Evolutionary conservation across 2,113 vertebrate species (phyloP), one percentile per base, ranked within the genome.

Genomic region (Neolamprologus hecqui): DNA sequence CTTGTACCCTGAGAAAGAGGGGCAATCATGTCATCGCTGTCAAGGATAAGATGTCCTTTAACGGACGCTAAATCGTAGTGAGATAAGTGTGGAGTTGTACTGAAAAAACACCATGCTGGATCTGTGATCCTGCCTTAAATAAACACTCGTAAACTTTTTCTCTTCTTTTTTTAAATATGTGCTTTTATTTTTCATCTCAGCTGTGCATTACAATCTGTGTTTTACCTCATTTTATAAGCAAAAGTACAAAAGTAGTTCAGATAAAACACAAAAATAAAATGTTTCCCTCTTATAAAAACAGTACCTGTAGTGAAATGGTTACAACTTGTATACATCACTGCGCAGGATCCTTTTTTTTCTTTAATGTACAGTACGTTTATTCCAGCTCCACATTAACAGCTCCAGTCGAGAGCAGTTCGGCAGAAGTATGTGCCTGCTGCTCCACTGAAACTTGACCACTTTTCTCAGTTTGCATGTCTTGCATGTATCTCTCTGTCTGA

Each of bases 111-210:
- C 21, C 26, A 11, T 45, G 53, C 42, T 21, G 26, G 6, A 75
- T 83, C 33, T 81, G 77, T 31, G 4, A n/a, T 77, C 77, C 33
- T 47, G 26, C 14, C 53, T 87, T 57, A 49, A 93, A 90, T 89
- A 89, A 93, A 86, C 11, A 70, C 55, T 45, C 15, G n/a, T 9
- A 84, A 19, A 82, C 17, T 12, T 49, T 35, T 21, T 70, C 9
- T 7, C 28, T 28, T 88, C 28, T 55, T 84, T 89, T 37, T 65
- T 83, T 37, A 84, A 86, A 42, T 37, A n/a, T 73, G 9, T 8
- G 12, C 26, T 91, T 77, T 93, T 93, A 87, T 92, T 91, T 2
- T 14, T 12, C 28, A 79, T 19, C 23, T 60, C 49, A 45, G 57
- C 21, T 54, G 26, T 12, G 5, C 17, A 53, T 33, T 37, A 60